Evolutionary conservation across 2,113 vertebrate genomes (phyloP).

Genomic region (Corydoras maculifer): DNA sequence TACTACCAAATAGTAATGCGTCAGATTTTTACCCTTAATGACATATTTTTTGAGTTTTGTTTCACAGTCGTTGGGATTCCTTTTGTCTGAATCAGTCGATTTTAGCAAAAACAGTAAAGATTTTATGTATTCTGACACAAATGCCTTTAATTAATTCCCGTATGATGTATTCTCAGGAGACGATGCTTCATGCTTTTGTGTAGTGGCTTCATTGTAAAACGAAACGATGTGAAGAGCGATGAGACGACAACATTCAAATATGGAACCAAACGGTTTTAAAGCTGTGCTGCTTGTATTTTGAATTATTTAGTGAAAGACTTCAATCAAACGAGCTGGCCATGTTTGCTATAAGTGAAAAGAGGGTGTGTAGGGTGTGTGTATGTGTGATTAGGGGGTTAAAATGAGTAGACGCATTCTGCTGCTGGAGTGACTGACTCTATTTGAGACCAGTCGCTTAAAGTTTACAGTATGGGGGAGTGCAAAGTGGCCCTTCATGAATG

Average conservation of each 20-base stretch:
- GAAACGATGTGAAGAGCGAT: not conserved
- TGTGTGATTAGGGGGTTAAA: not conserved
- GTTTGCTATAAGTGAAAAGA: not conserved
- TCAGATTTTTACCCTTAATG: no score
- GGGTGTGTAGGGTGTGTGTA: not conserved
- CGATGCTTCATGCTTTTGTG: not conserved
- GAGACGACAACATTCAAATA: conserved; percentile 1
- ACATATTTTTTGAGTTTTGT: no score
- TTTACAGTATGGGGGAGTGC: not conserved
- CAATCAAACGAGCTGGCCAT: not conserved
- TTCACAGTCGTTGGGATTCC: no score
- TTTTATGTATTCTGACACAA: not conserved
- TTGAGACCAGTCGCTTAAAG: conserved; percentile 1
- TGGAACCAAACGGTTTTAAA: conserved; percentile 1
- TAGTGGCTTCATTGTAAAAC: not conserved
- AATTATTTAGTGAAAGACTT: not conserved
- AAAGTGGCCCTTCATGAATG: not conserved
- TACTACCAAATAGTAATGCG: no score
- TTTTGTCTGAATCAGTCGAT: no score
- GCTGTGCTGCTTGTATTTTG: not conserved
- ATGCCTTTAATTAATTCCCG: conserved; percentile 4
- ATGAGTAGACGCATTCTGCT: not conserved
- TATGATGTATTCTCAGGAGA: conserved; percentile 8
- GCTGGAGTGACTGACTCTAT: not conserved
- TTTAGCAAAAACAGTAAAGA: no score